Evolutionary conservation across 2,113 vertebrate species (phyloP).

Genomic region (Brachypteracias leptosomus): DNA sequence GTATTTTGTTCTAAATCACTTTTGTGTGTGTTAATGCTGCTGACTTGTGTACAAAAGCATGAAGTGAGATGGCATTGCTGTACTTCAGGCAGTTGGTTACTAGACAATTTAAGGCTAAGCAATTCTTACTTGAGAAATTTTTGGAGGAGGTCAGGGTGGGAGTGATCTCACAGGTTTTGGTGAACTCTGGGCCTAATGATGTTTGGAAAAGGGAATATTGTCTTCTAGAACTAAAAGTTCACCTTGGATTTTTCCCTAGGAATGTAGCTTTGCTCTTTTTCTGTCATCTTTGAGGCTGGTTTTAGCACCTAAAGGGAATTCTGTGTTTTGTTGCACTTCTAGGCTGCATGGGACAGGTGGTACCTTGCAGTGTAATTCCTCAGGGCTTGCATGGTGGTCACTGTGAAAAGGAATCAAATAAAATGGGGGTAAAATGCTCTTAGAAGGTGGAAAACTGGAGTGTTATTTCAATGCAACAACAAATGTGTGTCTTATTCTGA

Average conservation of each 20-base stretch:
- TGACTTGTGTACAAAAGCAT: background rate
- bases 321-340: background rate
- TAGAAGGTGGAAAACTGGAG: background rate
- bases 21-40: background rate
- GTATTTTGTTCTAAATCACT: background rate
- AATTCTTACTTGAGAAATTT: background rate
- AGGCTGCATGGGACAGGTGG: background rate
- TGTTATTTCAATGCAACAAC: background rate
- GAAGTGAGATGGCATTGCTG: background rate
- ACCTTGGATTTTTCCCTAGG: background rate
- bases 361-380: background rate
- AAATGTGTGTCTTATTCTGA: background rate
- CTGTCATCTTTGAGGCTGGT: background rate
- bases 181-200: background rate
- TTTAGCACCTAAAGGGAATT: background rate
- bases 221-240: background rate
- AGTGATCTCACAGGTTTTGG: background rate
- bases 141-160: background rate
- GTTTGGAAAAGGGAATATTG: background rate
- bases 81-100: background rate
- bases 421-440: background rate
- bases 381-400: background rate
- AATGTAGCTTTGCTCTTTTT: background rate
- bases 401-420: background rate
- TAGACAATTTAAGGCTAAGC: background rate